Evolutionary conservation across 1,140 invertebrate genomes (phyloP), one percentile per base, ranked within the genome.

Genomic region (Colletes gigas): DNA sequence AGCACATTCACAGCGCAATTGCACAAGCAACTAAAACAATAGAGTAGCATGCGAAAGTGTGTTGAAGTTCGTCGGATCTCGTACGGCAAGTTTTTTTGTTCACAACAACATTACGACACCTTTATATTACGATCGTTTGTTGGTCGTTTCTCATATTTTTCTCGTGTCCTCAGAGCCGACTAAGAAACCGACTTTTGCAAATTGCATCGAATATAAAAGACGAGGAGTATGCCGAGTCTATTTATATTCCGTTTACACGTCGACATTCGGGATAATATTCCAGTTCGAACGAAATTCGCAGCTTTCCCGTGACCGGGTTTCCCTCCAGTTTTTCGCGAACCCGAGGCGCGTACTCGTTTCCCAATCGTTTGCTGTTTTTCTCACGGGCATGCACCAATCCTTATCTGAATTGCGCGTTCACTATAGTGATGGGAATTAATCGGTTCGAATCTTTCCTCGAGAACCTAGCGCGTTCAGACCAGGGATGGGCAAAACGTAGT

Each of bases 151-250:
- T 30, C 30, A 30, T 30, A 30, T 30, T 2, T 30, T 30, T 30
- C 30, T 30, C 30, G 30, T 30, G 30, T 30, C 30, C 30, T 30
- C 30, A 30, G 30, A 30, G 30, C 30, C 30, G 30, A 30, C 30
- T 55, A n/a, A 50, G 21, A 57, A 52, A 41, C 47, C 57, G 60
- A 60, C 30, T 59, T 73, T 19, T 50, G 10, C 44, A 41, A 71
- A 71, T 70, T 79, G 41, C 60, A 69, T 68, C 65, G n/a, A 50
- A 63, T 63, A 19, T 7, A 41, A 39, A 21, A 19, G n/a, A 21
- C 47, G 41, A 50, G 39, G 14, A 47, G 44, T 85, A 87, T 87
- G 86, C 86, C 78, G 86, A 87, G 86, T 87, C 86, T 74, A 87
- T 87, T 87, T 87, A 87, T 87, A 87, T 80, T 76, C 79, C 65